These are phyloP conservation scores for Diaperis boleti DNA, from an alignment of 2,888 invertebrate species.

Conservation along the genomic window DNA sequence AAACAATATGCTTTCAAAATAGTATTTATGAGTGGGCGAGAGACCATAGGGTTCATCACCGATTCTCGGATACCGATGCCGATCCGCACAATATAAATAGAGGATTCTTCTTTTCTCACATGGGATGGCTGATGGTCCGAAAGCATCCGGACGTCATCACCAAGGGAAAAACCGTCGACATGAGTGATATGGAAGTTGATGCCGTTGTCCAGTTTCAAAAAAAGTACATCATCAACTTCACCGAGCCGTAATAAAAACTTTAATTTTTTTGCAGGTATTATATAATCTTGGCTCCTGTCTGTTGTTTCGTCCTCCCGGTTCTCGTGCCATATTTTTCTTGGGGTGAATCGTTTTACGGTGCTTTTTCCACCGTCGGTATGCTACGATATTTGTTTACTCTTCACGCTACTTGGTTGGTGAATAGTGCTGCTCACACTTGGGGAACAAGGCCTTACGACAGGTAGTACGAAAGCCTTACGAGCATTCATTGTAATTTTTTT, in stretches of 20 bases:
- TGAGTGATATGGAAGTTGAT: slow-evolving; percentile 87
- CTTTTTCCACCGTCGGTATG: slow-evolving; percentile 79
- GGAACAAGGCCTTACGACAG: slow-evolving; percentile 91
- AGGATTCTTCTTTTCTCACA: slow-evolving; percentile 93
- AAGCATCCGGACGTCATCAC: slow-evolving; percentile 90
- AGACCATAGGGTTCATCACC: slow-evolving; percentile 86
- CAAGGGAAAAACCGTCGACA: slow-evolving; percentile 85
- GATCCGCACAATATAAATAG: slow-evolving; percentile 87
- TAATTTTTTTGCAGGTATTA: background rate
- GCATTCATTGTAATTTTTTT: slow-evolving; percentile 11
- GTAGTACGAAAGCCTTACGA: slow-evolving; percentile 64
- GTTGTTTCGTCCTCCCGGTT: slow-evolving; percentile 65
- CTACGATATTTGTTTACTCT: slow-evolving; percentile 82
- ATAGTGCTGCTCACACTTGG: slow-evolving; percentile 94
- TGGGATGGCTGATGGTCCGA: slow-evolving; percentile 89
- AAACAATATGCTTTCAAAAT: slow-evolving; percentile 87
- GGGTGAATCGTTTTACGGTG: slow-evolving; percentile 77
- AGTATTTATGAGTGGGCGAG: slow-evolving; percentile 87
- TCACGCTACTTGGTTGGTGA: slow-evolving; percentile 93
- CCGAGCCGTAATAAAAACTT: background rate
- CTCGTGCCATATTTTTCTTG: slow-evolving; percentile 68
- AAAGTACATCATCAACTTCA: slow-evolving; percentile 69
- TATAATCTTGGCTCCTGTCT: background rate
- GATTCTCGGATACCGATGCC: slow-evolving; percentile 86
- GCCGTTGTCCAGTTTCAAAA: slow-evolving; percentile 87